Evolutionary conservation across 2,797 vertebrate genomes (phyloP), one percentile per base, ranked within the genome.

Genomic region (Chiropotes sagulatus): DNA sequence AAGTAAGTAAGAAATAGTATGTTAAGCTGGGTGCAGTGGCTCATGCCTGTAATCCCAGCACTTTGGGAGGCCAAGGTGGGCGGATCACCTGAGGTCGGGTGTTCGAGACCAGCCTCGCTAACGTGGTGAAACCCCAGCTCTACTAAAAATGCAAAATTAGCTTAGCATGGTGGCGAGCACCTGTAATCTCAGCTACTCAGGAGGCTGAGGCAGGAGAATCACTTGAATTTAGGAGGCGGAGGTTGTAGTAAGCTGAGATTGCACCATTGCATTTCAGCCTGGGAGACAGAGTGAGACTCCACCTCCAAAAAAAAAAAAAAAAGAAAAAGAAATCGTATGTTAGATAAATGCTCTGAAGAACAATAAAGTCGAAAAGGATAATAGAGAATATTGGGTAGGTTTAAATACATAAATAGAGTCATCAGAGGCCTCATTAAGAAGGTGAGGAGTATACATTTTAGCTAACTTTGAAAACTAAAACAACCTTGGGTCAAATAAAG

Each of bases 111-210:
- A 67, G 30, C 30, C 61, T 67, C 14, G 3, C 30, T 67, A 67
- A n/a, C 30, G 4, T n/a, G 30, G 61, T 67, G 30, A 7, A n/a
- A 67, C 61, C 30, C 15, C 6, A 4, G 33, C 61, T n/a, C 7
- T 67, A 33, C 61, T n/a, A 19, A 67, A 19, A n/a, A 67, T n/a
- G 33, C 61, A 67, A 67, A 67, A 67, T n/a, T 67, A n/a, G 7
- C 61, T n/a, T 15, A 15, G 30, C 8, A 3, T n/a, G 61, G 61
- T 67, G 15, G 61, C 4, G 7, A 0, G 61, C 0, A 4, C 30
- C 30, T n/a, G 30, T n/a, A n/a, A n/a, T 67, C 33, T 0, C 30
- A n/a, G 30, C 61, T n/a, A 67, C 61, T n/a, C 0, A 4, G 61
- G 61, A 8, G 58, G 30, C 61, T 64, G 61, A 15, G 30, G 14